Evolutionary conservation across 1,140 invertebrate species (phyloP), one percentile per base, ranked within the genome.

Genomic region (Aphaenogaster floridana): DNA sequence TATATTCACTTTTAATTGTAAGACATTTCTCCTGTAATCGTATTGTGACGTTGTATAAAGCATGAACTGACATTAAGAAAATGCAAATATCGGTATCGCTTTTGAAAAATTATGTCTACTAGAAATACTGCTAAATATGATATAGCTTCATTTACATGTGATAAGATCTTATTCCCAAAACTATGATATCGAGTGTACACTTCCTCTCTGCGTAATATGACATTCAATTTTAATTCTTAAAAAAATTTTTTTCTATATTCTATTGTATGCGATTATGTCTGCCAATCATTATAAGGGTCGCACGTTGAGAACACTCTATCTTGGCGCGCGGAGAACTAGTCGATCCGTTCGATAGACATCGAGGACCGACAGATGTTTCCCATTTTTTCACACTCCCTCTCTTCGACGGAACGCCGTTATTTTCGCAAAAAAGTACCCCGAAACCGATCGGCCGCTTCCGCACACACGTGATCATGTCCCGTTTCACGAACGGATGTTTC

Each of bases 301-400:
- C 54, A 28, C 34, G 34, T 76, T 74, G 54, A 61, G 34, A 74
- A 74, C 42, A 39, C 57, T 84, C 69, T 34, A 50, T 76, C 48
- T 71, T 77, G 71, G 63, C 48, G 39, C 59, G 59, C 66, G 42
- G 34, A 68, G 66, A 77, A 89, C 88, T 74, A 86, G 61, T 87
- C 88, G 89, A 90, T 93, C 86, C 91, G 90, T 94, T 94, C 93
- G 93, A 94, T 93, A 94, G 93, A 91, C 92, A 93, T 94, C 91
- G 93, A 93, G 91, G 91, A 91, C 93, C 93, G 93, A 94, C 93
- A 94, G 93, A 94, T 94, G 93, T 94, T 94, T 93, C 93, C 91
- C 87, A 93, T 92, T 94, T 94, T 94, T 94, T 94, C 84, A 80
- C 80, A 88, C 48, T 83, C 83, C 80, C 87, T 86, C 78, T 88